Conservation (phyloP, 2,797 vertebrate genomes). For the Danio jaintianensis region DNA sequence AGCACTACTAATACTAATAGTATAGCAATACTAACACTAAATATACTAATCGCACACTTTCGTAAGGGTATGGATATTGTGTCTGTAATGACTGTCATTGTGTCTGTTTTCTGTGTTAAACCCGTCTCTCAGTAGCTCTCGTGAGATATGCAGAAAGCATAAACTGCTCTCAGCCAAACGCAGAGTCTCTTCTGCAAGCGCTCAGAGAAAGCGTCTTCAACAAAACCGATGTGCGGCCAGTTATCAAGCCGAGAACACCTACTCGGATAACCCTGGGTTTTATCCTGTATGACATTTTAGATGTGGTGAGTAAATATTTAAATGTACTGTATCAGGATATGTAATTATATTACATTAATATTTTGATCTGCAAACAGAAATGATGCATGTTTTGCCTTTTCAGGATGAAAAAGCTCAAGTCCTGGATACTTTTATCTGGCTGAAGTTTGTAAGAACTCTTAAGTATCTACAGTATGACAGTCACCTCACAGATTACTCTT, state of each 20-base stretch:
- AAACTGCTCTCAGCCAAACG: conserved; percentile 46
- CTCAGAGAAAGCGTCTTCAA: conserved; percentile 51
- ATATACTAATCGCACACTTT: no score
- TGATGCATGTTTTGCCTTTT: conserved; percentile 14
- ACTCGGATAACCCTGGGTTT: conserved; percentile 59
- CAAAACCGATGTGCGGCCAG: conserved; percentile 55
- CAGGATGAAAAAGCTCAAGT: conserved; percentile 78
- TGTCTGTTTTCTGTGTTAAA: background rate
- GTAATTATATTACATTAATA: no score
- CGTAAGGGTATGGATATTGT: no score
- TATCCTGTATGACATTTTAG: conserved; percentile 61
- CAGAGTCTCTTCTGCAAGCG: conserved; percentile 25
- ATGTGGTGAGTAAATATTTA: conserved; percentile 55
- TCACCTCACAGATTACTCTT: conserved; percentile 26
- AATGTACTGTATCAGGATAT: background rate
- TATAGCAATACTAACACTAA: no score
- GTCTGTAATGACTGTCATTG: background rate
- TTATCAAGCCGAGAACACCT: conserved; percentile 49
- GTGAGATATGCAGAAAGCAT: background rate
- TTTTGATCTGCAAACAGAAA: background rate
- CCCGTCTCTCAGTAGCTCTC: background rate
- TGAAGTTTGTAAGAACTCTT: conserved; percentile 60
- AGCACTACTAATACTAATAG: no score
- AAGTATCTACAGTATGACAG: background rate
- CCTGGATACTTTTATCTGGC: conserved; percentile 74